These are phyloP conservation scores for Setophaga petechia DNA, from an alignment of 2,113 vertebrate genomes.

Conservation along the genomic window DNA sequence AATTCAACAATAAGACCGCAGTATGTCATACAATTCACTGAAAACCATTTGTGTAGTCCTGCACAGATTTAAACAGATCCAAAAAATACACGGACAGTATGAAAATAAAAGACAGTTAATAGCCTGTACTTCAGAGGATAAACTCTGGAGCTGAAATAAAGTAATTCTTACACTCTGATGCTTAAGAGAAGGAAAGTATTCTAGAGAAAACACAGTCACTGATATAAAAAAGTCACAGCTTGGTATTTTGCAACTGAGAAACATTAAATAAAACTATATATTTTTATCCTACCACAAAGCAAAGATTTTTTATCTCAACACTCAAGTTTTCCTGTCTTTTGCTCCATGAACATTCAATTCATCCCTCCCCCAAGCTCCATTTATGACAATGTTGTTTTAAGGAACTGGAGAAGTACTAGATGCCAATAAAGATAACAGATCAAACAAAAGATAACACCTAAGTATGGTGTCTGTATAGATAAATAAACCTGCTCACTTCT, in stretches of 20 bases:
- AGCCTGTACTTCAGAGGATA: background rate
- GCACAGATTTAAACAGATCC: background rate
- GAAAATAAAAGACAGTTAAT: background rate
- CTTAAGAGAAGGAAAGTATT: background rate
- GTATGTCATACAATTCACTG: background rate
- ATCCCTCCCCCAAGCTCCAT: background rate
- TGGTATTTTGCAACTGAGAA: background rate
- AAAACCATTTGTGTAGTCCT: background rate
- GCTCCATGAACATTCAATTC: background rate
- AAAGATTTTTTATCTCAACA: background rate
- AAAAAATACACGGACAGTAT: background rate
- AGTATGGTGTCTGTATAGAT: conserved; percentile 50
- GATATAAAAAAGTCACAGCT: background rate
- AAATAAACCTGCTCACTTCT: conserved; percentile 66
- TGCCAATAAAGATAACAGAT: conserved; percentile 68
- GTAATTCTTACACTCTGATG: background rate
- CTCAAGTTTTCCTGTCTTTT: background rate
- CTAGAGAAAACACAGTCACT: background rate
- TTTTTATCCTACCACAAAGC: background rate
- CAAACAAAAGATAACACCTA: conserved; percentile 64
- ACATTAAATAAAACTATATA: background rate
- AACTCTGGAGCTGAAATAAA: background rate
- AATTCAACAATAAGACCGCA: conserved; percentile 35
- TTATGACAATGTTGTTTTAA: conserved; percentile 58
- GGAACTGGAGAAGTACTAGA: conserved; percentile 62